Base-by-base conservation (phyloP, 2,888 invertebrate genomes). In the Mechanitis messenoides region DNA sequence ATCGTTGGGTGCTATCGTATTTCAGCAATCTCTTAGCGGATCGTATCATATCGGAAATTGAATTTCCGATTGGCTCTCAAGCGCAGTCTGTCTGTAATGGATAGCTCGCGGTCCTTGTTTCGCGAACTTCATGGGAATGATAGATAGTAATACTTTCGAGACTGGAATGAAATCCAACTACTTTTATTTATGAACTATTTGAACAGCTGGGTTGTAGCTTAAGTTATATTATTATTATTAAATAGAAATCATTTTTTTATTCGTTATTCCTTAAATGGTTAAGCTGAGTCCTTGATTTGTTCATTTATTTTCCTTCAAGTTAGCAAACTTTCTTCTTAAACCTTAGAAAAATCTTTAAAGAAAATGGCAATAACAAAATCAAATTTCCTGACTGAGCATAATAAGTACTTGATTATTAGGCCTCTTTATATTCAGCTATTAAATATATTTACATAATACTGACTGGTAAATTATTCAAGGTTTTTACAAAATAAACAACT, bases 51-150 rank as follows among this genome's bases (percentile, higher is more conserved):
- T 84, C 83, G 87, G 87, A 85, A 85, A 87, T 88, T 86, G 81
- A 87, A 87, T 88, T 87, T 86, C 83, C 84, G 82, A 86, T 84
- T 81, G 84, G 82, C 77, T 77, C 79, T 73, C 79, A 71, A 76
- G 74, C 63, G 72, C 74, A 73, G 77, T 72, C 76, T 71, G 74
- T 67, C 71, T 71, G 79, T 80, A 81, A 79, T 80, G 77, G 80
- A 81, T 80, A 78, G 78, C 71, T 73, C 76, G 72, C 70, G 74
- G 74, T 72, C 73, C 72, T 73, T 76, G 77, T 79, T 79, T 77
- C 75, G 71, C 73, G 69, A 67, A 73, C 72, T 75, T 74, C 75
- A 74, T 72, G 72, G 71, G 74, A 74, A 79, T 82, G 82, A 81
- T 79, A 75, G 77, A 81, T 81, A 78, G 77, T 73, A 75, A 75